Conservation (phyloP, 2,888 invertebrate species). For the Drosophila antonietae region DNA sequence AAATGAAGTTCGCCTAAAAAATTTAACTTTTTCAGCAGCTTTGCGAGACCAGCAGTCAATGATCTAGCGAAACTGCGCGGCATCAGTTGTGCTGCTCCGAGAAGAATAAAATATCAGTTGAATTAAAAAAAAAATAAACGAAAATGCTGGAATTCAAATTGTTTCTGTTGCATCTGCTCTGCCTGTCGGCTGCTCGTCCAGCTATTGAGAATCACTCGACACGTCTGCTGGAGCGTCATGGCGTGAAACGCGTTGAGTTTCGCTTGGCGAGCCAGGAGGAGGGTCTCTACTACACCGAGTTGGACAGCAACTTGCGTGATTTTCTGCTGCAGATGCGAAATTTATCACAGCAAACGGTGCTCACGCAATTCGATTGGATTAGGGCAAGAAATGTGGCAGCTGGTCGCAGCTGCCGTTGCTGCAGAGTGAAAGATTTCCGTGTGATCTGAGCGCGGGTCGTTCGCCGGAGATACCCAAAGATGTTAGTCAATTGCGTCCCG, state of each 20-base stretch:
- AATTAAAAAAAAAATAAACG: not conserved
- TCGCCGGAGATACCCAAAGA: slow-evolving; percentile 82
- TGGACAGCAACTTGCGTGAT: slow-evolving; percentile 30
- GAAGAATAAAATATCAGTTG: no score
- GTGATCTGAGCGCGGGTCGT: slow-evolving; percentile 28
- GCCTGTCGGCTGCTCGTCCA: not conserved
- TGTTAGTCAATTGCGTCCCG: slow-evolving; percentile 86
- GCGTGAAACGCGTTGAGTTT: slow-evolving; percentile 23
- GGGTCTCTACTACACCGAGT: slow-evolving; percentile 33
- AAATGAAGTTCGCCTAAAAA: slow-evolving; percentile 10
- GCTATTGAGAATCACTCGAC: slow-evolving; percentile 25
- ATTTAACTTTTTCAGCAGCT: slow-evolving; percentile 7
- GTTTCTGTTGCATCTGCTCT: slow-evolving; percentile 7
- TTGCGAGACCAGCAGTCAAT: not conserved
- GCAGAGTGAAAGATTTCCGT: slow-evolving; percentile 19
- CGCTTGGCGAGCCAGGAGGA: not conserved
- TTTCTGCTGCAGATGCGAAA: slow-evolving; percentile 29
- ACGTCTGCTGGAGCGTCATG: slow-evolving; percentile 17
- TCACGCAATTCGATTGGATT: slow-evolving; percentile 31
- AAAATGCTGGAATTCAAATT: slow-evolving; percentile 12
- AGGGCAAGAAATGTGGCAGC: not conserved
- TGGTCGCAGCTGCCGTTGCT: slow-evolving; percentile 30
- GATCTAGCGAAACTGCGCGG: not conserved
- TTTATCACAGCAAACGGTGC: slow-evolving; percentile 21
- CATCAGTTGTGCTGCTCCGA: slow-evolving; percentile 7